A percentile compares a stretch with the other conserved stretches of the same genome.
These are phyloP conservation scores for Zootoca vivipara DNA, from an alignment of 2,113 vertebrate species.

Conservation along the genomic window DNA sequence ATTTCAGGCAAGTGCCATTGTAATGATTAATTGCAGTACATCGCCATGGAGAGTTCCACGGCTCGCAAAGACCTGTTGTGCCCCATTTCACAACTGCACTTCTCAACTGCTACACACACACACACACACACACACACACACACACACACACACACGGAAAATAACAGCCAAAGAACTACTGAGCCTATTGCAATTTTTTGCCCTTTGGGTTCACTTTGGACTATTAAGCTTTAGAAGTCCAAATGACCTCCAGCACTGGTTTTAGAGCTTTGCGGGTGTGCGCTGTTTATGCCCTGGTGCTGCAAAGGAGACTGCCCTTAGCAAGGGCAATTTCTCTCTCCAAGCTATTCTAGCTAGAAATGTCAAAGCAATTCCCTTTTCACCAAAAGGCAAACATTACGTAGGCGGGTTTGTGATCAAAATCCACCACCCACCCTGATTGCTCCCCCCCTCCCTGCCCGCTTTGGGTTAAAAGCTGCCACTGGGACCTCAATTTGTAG, in stretches of 20 bases:
- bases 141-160: neutral
- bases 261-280: neutral
- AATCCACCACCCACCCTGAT: too few relatives aligned
- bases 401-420: too few relatives aligned
- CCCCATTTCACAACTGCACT: neutral
- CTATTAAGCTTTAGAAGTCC: neutral
- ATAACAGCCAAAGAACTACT: neutral
- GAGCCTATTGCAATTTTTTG: neutral
- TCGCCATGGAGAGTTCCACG: neutral
- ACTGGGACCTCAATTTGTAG: too few relatives aligned
- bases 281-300: neutral
- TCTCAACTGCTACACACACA: too few relatives aligned
- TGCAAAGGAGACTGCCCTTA: neutral
- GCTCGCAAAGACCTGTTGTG: neutral
- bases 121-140: too few relatives aligned
- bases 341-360: neutral
- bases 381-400: neutral
- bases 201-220: too few relatives aligned
- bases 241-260: neutral
- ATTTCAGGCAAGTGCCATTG: neutral
- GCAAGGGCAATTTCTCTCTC: too few relatives aligned
- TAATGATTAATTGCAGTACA: neutral
- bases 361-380: neutral
- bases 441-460: too few relatives aligned
- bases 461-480: too few relatives aligned